A percentile compares a stretch with the other conserved stretches of the same genome.
Evolutionary conservation across 1,140 invertebrate genomes (phyloP).

Genomic region (Tetragonula clypearis): DNA sequence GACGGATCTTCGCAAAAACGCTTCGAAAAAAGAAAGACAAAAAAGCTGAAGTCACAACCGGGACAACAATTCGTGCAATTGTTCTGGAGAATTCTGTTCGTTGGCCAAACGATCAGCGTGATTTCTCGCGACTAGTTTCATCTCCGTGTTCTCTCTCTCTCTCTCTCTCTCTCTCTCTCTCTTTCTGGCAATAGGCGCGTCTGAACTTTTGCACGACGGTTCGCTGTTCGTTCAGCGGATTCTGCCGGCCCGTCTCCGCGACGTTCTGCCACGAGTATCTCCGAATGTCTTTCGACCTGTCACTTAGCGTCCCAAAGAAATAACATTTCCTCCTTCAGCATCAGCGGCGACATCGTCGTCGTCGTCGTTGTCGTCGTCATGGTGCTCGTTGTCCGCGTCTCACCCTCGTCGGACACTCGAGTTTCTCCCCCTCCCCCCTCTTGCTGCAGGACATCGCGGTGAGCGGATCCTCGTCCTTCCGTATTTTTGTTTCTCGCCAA

Average conservation of each 20-base stretch:
- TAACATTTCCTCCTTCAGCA: constrained; percentile 63
- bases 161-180: neutral
- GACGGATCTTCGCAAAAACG: neutral
- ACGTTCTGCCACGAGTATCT: constrained; percentile 62
- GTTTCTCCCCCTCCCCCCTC: neutral
- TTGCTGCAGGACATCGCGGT: constrained; percentile 42
- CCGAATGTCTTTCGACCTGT: constrained; percentile 70
- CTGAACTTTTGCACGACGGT: constrained; percentile 44
- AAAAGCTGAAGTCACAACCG: neutral
- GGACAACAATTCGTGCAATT: neutral
- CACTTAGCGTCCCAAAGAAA: constrained; percentile 72
- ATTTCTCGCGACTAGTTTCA: constrained; percentile 12
- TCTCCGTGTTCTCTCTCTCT: neutral
- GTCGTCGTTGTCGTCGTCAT: constrained; percentile 48
- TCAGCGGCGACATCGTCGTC: constrained; percentile 60
- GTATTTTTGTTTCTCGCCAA: constrained; percentile 69
- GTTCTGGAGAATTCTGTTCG: neutral
- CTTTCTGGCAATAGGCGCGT: constrained; percentile 6
- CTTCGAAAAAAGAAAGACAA: neutral
- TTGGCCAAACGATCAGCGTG: neutral
- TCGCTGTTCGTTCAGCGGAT: constrained; percentile 43
- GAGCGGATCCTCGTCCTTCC: constrained; percentile 59
- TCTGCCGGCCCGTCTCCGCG: constrained; percentile 9
- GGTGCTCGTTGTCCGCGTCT: constrained; percentile 24
- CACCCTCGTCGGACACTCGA: constrained; percentile 5